Conservation (phyloP, 2,888 invertebrate genomes). For the Griposia aprilina region DNA sequence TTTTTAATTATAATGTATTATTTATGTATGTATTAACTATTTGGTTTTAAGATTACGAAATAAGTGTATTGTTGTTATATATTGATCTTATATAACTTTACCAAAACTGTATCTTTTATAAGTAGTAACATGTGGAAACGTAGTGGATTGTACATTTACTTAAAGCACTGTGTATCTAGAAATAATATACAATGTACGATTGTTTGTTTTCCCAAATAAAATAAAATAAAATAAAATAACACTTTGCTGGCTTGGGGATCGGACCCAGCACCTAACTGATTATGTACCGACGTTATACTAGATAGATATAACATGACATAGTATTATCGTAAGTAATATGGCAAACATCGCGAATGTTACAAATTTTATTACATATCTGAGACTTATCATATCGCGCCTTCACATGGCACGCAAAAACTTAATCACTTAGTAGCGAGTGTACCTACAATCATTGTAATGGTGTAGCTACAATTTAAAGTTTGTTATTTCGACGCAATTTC, state of each 20-base stretch:
- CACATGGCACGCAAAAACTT: constrained; percentile 28
- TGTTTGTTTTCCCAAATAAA: no score
- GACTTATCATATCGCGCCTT: constrained; percentile 23
- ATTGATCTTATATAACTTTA: no score
- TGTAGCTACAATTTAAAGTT: not conserved
- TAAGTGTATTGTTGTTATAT: no score
- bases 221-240: no score
- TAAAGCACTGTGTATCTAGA: no score
- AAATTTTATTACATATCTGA: not conserved
- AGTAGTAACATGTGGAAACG: no score
- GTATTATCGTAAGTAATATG: constrained; percentile 1
- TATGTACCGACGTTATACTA: not conserved
- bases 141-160: no score
- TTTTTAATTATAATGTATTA: no score
- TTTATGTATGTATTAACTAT: no score
- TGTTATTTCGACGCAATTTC: not conserved
- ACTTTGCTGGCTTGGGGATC: not conserved
- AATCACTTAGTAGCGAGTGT: constrained; percentile 32
- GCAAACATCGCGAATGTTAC: not conserved
- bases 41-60: no score
- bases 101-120: no score
- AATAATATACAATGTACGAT: no score
- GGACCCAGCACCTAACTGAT: not conserved
- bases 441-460: not conserved
- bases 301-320: not conserved